These are phyloP conservation scores for Desmodus rotundus DNA, from an alignment of 2,113 vertebrate genomes.

Conservation along the genomic window DNA sequence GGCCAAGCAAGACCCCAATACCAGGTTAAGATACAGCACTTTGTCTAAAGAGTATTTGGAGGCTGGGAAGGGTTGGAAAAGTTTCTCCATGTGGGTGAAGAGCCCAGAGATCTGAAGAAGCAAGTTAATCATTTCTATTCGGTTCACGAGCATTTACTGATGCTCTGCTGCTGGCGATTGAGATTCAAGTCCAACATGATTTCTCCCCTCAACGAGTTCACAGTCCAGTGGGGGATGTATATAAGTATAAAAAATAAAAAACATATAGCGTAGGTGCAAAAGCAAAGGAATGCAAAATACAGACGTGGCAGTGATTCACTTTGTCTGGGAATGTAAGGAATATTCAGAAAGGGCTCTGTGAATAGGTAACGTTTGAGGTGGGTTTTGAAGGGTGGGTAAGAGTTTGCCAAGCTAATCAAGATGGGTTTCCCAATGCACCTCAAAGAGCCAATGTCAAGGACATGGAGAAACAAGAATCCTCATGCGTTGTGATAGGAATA, in stretches of 20 bases:
- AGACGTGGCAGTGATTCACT: neutral
- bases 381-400: neutral
- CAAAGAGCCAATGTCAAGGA: neutral
- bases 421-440: neutral
- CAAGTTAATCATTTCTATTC: neutral
- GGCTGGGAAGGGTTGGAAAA: neutral
- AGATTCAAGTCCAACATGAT: neutral
- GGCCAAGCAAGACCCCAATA: neutral
- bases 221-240: too few relatives aligned
- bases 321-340: neutral
- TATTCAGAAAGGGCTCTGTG: neutral
- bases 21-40: neutral
- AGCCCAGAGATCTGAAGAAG: neutral
- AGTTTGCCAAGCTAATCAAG: neutral
- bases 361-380: neutral
- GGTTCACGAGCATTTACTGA: neutral
- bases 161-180: neutral
- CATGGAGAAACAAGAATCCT: neutral
- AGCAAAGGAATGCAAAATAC: neutral
- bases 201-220: neutral
- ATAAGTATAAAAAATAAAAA: neutral
- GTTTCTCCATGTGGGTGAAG: neutral
- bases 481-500: neutral
- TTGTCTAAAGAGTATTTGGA: neutral
- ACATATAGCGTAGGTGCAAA: neutral